Base-by-base conservation (phyloP, 2,888 invertebrate genomes). In the Choristoneura rosaceana region DNA sequence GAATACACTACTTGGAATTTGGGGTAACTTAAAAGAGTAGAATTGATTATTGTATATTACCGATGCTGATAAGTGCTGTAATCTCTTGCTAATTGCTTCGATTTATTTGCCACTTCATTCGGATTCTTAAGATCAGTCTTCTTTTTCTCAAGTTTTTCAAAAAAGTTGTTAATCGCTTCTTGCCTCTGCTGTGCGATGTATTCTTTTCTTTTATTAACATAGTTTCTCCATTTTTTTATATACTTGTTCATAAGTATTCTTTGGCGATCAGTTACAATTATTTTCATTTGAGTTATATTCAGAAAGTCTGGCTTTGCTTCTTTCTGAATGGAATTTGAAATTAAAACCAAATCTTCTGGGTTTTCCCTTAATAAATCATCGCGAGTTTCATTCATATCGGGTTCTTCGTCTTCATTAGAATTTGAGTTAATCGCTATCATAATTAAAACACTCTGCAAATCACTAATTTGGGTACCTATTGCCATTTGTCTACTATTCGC, bases 21-120 rank as follows among this genome's bases (percentile, higher is more conserved):
- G 17, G 15, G 15, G 4, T 50, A 15, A 15, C 50, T 52, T 17
- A 17, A 8, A 15, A 17, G 8, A 52, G 9, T 55, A 25, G 12
- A 55, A 25, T 55, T 4, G 2, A 0, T 10, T 10, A 25, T 10
- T 55, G 10, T 17, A 10, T 55, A 55, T 67, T 84, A 92, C 93
- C 92, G 89, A 71, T 93, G 92, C 78, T 93, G 91, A 78, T 93
- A 94, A 15, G 89, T 90, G 34, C 83, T 89, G 71, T 88, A 92
- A 81, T 94, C 94, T 55, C 80, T 85, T 34, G 83, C 86, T 34
- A 85, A 74, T 41, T 80, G 69, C 76, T 89, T 90, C 0, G 89
- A 82, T 79, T 88, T 91, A 66, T 88, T 91, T 63, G 84, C 83
- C 62, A 80, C 76, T 25, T 85, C 87, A 2, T 78, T 58, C 58